These are phyloP conservation scores for Myoxocephalus aenaeus DNA, from an alignment of 2,797 vertebrate species.

Conservation along the genomic window DNA sequence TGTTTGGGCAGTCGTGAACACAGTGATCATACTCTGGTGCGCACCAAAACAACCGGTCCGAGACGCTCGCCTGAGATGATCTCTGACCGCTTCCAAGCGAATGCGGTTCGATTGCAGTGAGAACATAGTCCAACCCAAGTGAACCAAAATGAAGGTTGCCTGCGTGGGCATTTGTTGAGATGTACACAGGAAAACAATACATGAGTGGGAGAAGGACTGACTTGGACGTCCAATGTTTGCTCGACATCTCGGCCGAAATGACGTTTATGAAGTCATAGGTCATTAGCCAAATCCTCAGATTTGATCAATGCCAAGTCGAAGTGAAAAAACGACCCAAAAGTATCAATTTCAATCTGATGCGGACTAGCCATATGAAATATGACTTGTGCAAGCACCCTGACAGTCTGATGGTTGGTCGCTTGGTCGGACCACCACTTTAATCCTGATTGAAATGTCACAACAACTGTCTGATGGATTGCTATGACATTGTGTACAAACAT, in stretches of 20 bases:
- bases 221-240: background rate
- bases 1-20: background rate
- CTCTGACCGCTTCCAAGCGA: background rate
- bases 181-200: background rate
- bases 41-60: background rate
- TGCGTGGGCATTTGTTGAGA: background rate
- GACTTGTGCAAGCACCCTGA: background rate
- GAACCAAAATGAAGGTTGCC: background rate
- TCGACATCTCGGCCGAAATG: background rate
- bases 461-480: background rate
- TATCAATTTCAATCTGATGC: background rate
- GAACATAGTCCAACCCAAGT: background rate
- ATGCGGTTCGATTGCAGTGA: no score
- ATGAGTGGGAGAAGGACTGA: no score
- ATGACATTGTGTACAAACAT: background rate
- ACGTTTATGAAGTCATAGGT: background rate
- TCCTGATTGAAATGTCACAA: background rate
- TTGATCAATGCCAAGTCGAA: background rate
- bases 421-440: background rate
- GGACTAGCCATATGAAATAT: background rate
- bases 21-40: background rate
- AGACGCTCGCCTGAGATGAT: background rate
- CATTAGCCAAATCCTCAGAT: background rate
- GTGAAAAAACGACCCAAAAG: background rate
- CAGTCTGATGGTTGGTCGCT: background rate